Conservation (phyloP, 2,797 vertebrate genomes). For the Aselliscus stoliczkanus region DNA sequence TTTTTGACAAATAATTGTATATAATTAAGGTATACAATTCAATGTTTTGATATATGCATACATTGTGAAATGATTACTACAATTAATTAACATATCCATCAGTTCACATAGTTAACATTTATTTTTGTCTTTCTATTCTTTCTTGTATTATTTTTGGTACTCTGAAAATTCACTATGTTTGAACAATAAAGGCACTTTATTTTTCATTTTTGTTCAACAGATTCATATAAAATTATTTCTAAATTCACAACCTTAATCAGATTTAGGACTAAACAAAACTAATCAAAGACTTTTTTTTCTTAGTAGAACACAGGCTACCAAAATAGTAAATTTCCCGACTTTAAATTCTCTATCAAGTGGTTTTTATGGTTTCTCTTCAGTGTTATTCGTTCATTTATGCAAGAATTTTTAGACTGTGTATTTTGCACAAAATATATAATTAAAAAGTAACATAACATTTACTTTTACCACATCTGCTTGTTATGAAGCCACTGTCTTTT, state of each 20-base stretch:
- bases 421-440: not conserved
- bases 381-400: constrained; percentile 30
- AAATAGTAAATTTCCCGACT: constrained; percentile 21
- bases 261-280: constrained; percentile 14
- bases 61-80: not conserved
- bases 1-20: not conserved
- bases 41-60: not conserved
- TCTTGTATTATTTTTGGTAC: not conserved
- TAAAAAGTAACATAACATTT: constrained; percentile 24
- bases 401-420: not conserved
- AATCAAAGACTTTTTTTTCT: constrained; percentile 34
- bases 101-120: not conserved
- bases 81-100: not conserved
- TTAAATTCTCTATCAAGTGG: constrained; percentile 19
- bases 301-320: constrained; percentile 15
- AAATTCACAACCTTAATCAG: constrained; percentile 43
- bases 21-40: not conserved
- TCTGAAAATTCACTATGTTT: constrained; percentile 38
- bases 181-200: not conserved
- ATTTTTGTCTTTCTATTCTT: not conserved
- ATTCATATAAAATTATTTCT: constrained; percentile 30
- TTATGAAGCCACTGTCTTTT: constrained; percentile 4
- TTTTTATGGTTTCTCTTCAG: not conserved
- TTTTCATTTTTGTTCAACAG: constrained; percentile 31
- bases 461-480: constrained; percentile 4